Conservation (phyloP, 2,797 vertebrate species). For the Anolis apletophallus region DNA sequence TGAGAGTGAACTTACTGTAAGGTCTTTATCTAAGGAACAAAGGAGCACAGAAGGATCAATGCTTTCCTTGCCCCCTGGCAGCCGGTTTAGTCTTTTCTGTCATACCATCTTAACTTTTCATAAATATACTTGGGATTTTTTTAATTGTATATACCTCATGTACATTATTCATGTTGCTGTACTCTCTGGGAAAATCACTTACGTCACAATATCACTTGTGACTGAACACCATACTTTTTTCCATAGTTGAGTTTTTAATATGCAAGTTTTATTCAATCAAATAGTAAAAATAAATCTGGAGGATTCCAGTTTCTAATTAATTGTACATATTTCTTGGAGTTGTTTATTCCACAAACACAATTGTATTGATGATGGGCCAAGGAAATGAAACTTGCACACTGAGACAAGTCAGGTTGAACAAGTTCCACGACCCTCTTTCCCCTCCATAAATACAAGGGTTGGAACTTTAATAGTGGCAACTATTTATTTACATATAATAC, state of each 20-base stretch:
- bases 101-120: background rate
- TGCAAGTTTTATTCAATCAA: background rate
- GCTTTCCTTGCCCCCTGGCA: constrained; percentile 53
- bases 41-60: constrained; percentile 54
- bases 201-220: background rate
- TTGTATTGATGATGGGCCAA: background rate
- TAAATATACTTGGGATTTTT: constrained; percentile 4
- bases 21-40: constrained; percentile 63
- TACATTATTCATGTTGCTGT: background rate
- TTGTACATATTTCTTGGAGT: background rate
- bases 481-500: too few relatives aligned
- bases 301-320: background rate
- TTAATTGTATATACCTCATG: background rate
- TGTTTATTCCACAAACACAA: background rate
- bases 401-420: background rate
- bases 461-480: too few relatives aligned
- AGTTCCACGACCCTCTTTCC: background rate
- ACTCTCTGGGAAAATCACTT: background rate
- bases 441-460: background rate
- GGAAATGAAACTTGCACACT: background rate
- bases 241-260: background rate
- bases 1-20: constrained; percentile 61
- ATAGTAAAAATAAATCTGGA: background rate
- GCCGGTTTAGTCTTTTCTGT: background rate
- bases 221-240: too few relatives aligned